Conservation (phyloP, 2,888 invertebrate genomes). For the Erynnis tages region DNA sequence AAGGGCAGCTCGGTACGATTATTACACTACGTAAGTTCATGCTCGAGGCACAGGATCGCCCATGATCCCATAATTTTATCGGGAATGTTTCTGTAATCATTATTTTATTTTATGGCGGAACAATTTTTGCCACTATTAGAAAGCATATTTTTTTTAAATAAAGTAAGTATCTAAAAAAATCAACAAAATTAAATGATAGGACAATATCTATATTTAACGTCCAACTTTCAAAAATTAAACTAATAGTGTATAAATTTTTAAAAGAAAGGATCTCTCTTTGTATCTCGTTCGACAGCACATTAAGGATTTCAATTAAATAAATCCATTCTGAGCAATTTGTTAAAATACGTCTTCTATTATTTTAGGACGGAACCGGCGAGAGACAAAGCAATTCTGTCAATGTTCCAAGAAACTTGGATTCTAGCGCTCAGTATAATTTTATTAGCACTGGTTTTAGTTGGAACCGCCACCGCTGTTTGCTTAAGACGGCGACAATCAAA, state of each 20-base stretch:
- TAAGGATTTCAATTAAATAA: slow-evolving; percentile 19
- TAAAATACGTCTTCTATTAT: slow-evolving; percentile 33
- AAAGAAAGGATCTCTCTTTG: not conserved
- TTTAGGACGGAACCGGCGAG: slow-evolving; percentile 75
- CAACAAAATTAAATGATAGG: too few species aligned
- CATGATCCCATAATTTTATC: too few species aligned
- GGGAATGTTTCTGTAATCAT: too few species aligned
- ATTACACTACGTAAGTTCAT: too few species aligned
- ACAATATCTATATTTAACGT: too few species aligned
- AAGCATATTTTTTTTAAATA: too few species aligned
- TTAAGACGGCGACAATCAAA: slow-evolving; percentile 64
- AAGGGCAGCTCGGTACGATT: too few species aligned
- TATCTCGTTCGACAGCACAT: slow-evolving; percentile 11
- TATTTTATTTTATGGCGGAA: too few species aligned
- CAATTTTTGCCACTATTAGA: too few species aligned
- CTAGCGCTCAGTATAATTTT: slow-evolving; percentile 66
- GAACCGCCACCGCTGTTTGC: slow-evolving; percentile 64
- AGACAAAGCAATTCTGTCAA: slow-evolving; percentile 71
- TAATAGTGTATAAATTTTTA: not conserved
- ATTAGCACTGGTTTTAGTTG: slow-evolving; percentile 63
- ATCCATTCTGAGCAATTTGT: slow-evolving; percentile 16
- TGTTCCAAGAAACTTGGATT: slow-evolving; percentile 78
- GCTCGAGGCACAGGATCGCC: too few species aligned
- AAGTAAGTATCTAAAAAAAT: too few species aligned
- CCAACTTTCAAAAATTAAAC: too few species aligned